phyloP scores from a whole-genome alignment of 1,140 invertebrate genomes.

The Batillaria attramentaria region DNA sequence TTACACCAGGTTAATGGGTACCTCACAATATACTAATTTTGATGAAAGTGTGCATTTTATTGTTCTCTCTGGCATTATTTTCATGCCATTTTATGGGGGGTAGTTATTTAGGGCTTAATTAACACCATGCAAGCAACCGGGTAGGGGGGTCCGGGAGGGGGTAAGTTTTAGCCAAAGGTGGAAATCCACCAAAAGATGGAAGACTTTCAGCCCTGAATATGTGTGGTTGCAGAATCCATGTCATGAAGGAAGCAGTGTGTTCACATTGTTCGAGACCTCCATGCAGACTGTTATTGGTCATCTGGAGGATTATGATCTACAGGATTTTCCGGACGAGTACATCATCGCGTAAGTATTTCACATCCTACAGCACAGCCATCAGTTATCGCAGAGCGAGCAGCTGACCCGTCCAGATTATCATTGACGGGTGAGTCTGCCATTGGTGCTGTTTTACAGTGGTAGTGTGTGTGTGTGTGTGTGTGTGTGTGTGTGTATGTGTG shows the following conservation, averaged over 20 bases:
- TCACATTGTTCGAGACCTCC: conserved; percentile 45
- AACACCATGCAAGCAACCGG: too few species aligned
- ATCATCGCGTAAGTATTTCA: conserved; percentile 48
- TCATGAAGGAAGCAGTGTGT: conserved; percentile 48
- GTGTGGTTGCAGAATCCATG: conserved; percentile 47
- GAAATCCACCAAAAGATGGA: too few species aligned
- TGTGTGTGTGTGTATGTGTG: not conserved
- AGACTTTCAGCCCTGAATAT: too few species aligned
- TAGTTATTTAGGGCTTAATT: too few species aligned
- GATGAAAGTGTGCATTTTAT: not conserved
- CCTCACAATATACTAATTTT: not conserved
- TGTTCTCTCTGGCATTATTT: too few species aligned
- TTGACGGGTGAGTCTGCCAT: too few species aligned
- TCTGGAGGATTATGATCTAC: conserved; percentile 52
- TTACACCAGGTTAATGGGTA: not conserved
- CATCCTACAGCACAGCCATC: not conserved
- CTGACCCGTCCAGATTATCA: too few species aligned
- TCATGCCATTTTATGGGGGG: too few species aligned
- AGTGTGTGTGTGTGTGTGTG: not conserved
- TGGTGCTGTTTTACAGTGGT: too few species aligned
- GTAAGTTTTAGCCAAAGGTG: too few species aligned
- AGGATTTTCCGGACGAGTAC: conserved; percentile 60
- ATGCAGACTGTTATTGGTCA: conserved; percentile 47
- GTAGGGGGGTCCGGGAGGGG: too few species aligned
- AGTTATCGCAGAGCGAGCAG: not conserved